Conservation (phyloP, 2,888 invertebrate genomes). For the Spilarctia lutea region DNA sequence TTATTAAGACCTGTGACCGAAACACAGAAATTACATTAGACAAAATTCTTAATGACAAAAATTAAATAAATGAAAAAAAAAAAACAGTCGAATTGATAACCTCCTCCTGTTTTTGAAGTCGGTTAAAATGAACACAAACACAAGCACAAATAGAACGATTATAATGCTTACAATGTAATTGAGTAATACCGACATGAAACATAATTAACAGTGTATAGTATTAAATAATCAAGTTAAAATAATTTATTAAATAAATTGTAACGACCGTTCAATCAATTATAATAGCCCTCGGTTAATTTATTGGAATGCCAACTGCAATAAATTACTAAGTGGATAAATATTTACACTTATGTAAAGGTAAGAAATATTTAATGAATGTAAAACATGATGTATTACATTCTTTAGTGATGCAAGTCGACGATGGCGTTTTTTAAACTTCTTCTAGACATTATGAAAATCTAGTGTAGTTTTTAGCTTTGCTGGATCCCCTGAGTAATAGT, state of each 20-base stretch:
- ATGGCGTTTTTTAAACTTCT: no score
- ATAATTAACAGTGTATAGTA: not conserved
- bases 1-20: not conserved
- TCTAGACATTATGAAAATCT: no score
- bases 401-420: no score
- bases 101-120: no score
- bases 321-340: not conserved
- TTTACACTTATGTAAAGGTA: not conserved
- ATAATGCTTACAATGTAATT: not conserved
- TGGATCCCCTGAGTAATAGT: no score
- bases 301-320: not conserved
- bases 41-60: no score
- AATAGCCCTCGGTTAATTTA: not conserved
- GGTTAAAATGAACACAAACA: no score
- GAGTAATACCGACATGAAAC: not conserved
- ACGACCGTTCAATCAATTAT: not conserved
- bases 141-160: not conserved
- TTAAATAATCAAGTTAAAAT: not conserved
- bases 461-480: no score
- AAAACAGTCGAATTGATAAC: no score
- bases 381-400: no score
- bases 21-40: not conserved
- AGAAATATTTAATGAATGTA: not conserved
- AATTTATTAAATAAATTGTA: not conserved
- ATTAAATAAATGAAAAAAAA: no score